These are phyloP conservation scores for Clarias fuscus DNA, from an alignment of 2,797 vertebrate species.

Conservation along the genomic window DNA sequence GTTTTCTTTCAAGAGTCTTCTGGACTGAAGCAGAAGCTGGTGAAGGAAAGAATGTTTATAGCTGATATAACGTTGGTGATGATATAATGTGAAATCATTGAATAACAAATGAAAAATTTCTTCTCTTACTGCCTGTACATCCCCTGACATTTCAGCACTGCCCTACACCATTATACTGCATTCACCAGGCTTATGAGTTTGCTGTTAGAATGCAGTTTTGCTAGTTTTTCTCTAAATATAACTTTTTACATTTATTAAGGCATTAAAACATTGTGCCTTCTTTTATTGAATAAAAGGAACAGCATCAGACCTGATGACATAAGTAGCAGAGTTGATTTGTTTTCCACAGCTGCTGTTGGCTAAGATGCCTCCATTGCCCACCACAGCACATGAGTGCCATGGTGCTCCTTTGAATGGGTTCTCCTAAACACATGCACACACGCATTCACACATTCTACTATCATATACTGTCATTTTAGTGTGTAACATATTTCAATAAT, in stretches of 20 bases:
- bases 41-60: no score
- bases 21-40: no score
- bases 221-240: background rate
- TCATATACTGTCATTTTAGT: no score
- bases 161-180: background rate
- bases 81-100: no score
- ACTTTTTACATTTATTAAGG: background rate
- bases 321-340: constrained; percentile 83
- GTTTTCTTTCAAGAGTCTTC: no score
- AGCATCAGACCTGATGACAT: constrained; percentile 82
- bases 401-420: constrained; percentile 69
- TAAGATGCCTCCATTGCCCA: constrained; percentile 91
- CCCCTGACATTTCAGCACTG: background rate
- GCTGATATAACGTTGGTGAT: no score
- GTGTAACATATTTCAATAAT: background rate
- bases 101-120: no score
- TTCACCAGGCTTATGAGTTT: background rate
- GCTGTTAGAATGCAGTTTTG: background rate
- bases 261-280: background rate
- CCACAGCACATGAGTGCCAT: constrained; percentile 85
- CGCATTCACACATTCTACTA: background rate
- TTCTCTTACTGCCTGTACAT: background rate
- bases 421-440: constrained; percentile 54
- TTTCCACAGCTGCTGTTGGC: constrained; percentile 84
- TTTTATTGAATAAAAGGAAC: background rate